Base-by-base conservation (phyloP, 2,797 vertebrate genomes). In the Denticeps clupeoides region DNA sequence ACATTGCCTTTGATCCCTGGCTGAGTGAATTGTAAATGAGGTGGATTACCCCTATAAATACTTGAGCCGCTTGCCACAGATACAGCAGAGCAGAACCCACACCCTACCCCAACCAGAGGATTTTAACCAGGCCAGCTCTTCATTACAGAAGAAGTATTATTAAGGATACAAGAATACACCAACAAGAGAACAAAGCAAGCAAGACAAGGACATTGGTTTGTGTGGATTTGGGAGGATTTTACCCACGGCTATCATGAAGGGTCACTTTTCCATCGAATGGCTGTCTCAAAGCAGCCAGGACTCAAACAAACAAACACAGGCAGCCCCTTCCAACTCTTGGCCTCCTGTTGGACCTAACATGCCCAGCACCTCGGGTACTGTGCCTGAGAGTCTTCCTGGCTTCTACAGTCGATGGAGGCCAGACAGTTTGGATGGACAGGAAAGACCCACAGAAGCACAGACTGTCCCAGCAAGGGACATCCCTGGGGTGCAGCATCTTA, bases 251-350 rank as follows among this genome's bases (percentile, higher is more conserved):
- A 59, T 26, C 61, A 85, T 85, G 84, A 79, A 71, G 25, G 69
- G 73, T 51, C 64, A 61, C 8, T 87, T 83, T 38, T 85, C 82
- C 1, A 79, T 87, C 2, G 83, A 87, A 55, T 87, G 84, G 84
- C 77, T 87, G 60, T 78, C 84, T 2, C 79, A 84, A 59, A 87
- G 84, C 67, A 87, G 84, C 70, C 73, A 72, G 62, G 38, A 49
- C 0, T 49, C 58, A 1, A 55, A 23, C 0, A 41, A 59, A 0
- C 40, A 27, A 7, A 2, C n/a, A 28, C 29, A n/a, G 4, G 37
- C 5, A 7, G 18, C 22, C 18, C 26, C 23, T 25, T 23, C 49
- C 8, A 27, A 47, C 33, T 33, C 45, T 7, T 49, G 48, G 40
- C 28, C 33, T 21, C 32, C 26, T 16, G 21, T 19, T 0, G 60